Evolutionary conservation across 2,888 invertebrate species (phyloP), one percentile per base, ranked within the genome.

Genomic region (Syrphus vitripennis): DNA sequence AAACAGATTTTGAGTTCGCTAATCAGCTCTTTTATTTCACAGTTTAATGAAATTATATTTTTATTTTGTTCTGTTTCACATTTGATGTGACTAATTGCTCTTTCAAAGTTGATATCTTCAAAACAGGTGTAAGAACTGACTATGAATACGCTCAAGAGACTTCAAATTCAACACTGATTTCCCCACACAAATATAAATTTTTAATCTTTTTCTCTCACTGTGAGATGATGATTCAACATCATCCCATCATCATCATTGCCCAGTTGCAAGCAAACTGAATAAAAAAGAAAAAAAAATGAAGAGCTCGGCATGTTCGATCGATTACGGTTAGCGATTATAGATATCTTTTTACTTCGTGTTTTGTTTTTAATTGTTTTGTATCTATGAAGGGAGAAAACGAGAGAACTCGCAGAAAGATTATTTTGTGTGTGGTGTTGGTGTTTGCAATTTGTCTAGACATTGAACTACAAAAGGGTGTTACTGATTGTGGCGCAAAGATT

Each of bases 381-480:
- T 65, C 57, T 45, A 31, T 26, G 29, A 59, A 55, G 21, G 19
- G 9, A 34, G n/a, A n/a, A n/a, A n/a, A n/a, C n/a, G n/a, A 29
- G 14, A 10, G 31, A 31, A 34, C 12, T 34, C 24, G 42, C 26
- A 16, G 19, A 29, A 4, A 16, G 14, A 29, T 16, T 14, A n/a
- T 65, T 71, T 34, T 59, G 61, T 37, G 48, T 26, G 81, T 42
- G 24, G 72, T 77, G 69, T 82, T 61, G 48, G 63, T 78, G 86
- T 86, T 86, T 86, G 86, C 82, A 86, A 86, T 86, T 86, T 86
- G 86, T 86, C 86, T 86, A 86, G 86, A 86, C 86, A 14, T 63
- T 82, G 74, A 75, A 82, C 86, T 86, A 86, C 81, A 86, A 86
- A 86, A 86, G 86, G 86, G 86, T 82, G 86, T 86, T 86, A 82